Percentiles rank a stretch among this genome's conserved stretches.
Conservation (phyloP, 2,888 invertebrate genomes). For the Machimus atricapillus region DNA sequence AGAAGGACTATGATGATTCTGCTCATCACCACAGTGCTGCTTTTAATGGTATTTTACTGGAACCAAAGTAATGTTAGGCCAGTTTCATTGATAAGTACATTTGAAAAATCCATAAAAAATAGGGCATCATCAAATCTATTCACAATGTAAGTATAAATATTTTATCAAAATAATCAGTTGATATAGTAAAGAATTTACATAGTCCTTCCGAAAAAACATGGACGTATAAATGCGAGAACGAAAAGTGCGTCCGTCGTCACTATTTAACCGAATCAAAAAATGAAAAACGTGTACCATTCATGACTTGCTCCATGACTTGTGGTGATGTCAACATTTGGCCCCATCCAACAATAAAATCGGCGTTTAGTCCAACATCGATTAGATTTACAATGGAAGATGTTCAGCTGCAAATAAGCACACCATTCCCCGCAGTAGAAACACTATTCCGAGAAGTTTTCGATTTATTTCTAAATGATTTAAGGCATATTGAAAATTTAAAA, state of each 20-base stretch:
- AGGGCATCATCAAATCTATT: conserved; percentile 51
- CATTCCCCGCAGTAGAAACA: conserved; percentile 55
- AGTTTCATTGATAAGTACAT: conserved; percentile 59
- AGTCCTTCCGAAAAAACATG: conserved; percentile 67
- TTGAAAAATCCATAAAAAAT: conserved; percentile 53
- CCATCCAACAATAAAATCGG: conserved; percentile 75
- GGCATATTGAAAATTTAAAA: conserved; percentile 56
- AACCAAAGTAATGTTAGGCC: conserved; percentile 66
- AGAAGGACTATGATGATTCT: conserved; percentile 67
- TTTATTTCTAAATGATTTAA: conserved; percentile 58
- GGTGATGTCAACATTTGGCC: conserved; percentile 78
- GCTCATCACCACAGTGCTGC: conserved; percentile 66
- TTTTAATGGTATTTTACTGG: conserved; percentile 69
- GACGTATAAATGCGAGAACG: conserved; percentile 78
- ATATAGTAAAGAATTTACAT: not conserved
- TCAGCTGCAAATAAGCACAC: conserved; percentile 55
- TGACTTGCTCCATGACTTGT: conserved; percentile 81
- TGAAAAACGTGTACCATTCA: conserved; percentile 67
- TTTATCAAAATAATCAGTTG: not conserved
- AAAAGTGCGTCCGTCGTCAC: conserved; percentile 72
- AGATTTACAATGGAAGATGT: conserved; percentile 62
- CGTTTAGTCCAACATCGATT: conserved; percentile 71
- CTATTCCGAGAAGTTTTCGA: conserved; percentile 56
- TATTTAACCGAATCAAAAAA: conserved; percentile 58
- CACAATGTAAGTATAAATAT: conserved; percentile 54